phyloP scores from a whole-genome alignment of 1,140 invertebrate genomes.

The Geopemphigus sp. region DNA sequence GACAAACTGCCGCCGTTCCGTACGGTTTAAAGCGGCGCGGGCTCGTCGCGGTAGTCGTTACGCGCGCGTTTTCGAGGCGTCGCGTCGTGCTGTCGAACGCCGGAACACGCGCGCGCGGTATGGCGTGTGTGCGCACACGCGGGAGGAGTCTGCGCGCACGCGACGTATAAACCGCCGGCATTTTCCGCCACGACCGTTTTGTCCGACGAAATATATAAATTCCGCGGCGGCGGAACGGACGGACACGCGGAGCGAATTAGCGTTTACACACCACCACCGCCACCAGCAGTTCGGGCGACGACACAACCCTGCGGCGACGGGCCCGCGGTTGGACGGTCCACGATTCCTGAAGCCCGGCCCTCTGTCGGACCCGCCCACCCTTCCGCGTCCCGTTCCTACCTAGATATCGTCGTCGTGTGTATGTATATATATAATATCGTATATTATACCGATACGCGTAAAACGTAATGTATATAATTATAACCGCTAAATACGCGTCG shows the following conservation, averaged over 20 bases:
- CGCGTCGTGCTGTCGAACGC: background rate
- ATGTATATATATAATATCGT: background rate
- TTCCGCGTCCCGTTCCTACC: too few relatives aligned
- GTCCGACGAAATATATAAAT: too few relatives aligned
- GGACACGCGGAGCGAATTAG: too few relatives aligned
- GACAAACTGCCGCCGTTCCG: background rate
- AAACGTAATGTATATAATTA: too few relatives aligned
- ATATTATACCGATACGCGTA: too few relatives aligned
- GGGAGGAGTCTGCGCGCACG: too few relatives aligned
- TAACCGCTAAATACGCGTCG: too few relatives aligned
- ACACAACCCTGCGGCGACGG: background rate
- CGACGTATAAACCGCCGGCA: background rate
- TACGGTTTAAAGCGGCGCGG: background rate
- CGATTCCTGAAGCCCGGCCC: conserved; percentile 25
- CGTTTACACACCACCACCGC: background rate
- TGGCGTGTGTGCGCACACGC: too few relatives aligned
- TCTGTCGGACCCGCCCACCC: conserved; percentile 21
- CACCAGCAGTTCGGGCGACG: background rate
- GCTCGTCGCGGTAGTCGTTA: too few relatives aligned
- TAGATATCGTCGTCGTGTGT: too few relatives aligned
- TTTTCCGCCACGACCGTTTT: conserved; percentile 3
- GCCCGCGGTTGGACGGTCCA: conserved; percentile 16
- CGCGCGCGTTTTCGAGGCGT: background rate
- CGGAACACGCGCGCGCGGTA: background rate
- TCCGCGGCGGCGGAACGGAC: background rate